These are phyloP conservation scores for Pemphigus obesinymphae DNA, from an alignment of 1,140 invertebrate species.

Conservation along the genomic window DNA sequence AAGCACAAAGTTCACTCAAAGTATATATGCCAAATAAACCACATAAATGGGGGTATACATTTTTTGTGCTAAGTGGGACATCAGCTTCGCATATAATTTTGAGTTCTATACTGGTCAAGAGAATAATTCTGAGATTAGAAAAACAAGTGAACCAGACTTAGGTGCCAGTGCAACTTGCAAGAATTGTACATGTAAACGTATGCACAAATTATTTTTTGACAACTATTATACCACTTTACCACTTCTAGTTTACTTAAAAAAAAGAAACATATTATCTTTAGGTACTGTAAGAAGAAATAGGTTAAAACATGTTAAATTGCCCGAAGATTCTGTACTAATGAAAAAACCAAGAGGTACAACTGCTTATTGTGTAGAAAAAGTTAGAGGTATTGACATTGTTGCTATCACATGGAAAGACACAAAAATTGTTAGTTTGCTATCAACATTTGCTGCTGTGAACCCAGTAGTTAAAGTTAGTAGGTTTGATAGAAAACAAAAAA, in stretches of 20 bases:
- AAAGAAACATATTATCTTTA: too few species aligned
- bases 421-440: conserved; percentile 51
- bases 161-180: not conserved
- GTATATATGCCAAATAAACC: conserved; percentile 42
- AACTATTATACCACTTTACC: not conserved
- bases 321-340: not conserved
- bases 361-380: not conserved
- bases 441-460: conserved; percentile 49
- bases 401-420: conserved; percentile 47
- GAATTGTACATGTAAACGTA: not conserved
- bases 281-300: too few species aligned
- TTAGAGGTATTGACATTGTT: not conserved
- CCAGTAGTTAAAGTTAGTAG: too few species aligned
- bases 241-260: too few species aligned
- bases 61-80: too few species aligned
- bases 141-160: not conserved
- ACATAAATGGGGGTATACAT: too few species aligned
- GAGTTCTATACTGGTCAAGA: not conserved
- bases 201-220: not conserved
- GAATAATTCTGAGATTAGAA: not conserved
- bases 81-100: not conserved
- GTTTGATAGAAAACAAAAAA: too few species aligned
- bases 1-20: conserved; percentile 41
- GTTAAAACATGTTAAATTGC: too few species aligned
- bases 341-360: not conserved